Evolutionary conservation across 2,888 invertebrate genomes (phyloP), one percentile per base, ranked within the genome.

Genomic region (Drosophila buzzatii): DNA sequence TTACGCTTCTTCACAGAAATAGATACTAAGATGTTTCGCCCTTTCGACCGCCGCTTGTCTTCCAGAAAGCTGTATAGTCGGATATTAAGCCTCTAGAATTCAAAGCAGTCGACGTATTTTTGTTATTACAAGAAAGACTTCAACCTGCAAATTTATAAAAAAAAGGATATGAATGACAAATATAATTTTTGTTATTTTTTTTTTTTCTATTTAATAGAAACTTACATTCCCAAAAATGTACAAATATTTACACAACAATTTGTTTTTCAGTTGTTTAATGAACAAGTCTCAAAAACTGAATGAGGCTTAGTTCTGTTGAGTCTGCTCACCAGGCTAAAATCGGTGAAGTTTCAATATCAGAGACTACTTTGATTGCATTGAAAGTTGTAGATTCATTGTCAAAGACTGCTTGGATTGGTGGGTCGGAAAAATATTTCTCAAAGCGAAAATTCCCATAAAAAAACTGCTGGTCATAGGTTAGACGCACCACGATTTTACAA

Each of bases 1-100:
- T 53, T 37, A 16, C 23, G 20, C 35, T 23, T 37, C 52, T 53
- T 37, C 52, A 37, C 23, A 53, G 37, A 53, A 37, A 53, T 23
- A 53, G 20, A 1, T 51, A 51, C 51, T 14, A 18, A 14, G 18
- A 33, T 35, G 20, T 20, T 5, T 16, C 33, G 37, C 18, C 16
- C 9, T 52, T 52, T 23, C 37, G 23, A 52, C 16, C 37, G 52
- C 52, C 37, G 37, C 37, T 37, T 37, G 16, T 16, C 52, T 53
- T 16, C 18, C 16, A 53, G 52, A 37, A 14, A 51, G 3, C 51
- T 33, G 8, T 51, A 33, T 7, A 14, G 51, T 23, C 52, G 16
- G 20, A 52, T 52, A 20, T 20, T 9, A 20, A 23, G 37, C 16
- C 2, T 37, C 37, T 14, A 14, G 37, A 37, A 37, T 1, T 0